These are phyloP conservation scores for Drosophila peninsularis DNA, from an alignment of 2,888 invertebrate species.

Conservation along the genomic window DNA sequence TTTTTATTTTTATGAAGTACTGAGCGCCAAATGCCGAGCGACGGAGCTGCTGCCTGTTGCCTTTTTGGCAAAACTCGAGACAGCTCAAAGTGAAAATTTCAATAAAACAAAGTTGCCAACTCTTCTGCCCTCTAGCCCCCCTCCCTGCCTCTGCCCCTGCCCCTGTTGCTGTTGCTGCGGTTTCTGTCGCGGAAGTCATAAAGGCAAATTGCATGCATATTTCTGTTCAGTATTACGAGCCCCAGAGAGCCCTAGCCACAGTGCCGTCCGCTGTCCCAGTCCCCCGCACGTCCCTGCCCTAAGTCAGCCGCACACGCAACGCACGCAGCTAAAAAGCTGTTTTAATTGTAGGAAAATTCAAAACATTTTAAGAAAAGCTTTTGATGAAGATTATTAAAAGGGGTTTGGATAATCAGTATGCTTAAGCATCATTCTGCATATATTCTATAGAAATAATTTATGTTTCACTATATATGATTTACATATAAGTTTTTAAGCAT, in stretches of 20 bases:
- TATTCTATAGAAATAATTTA: too few species aligned
- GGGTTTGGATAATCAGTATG: too few species aligned
- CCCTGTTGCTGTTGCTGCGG: constrained; percentile 43
- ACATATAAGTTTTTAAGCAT: too few species aligned
- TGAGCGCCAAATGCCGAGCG: constrained; percentile 41
- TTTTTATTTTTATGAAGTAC: constrained; percentile 56
- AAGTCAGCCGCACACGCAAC: constrained; percentile 43
- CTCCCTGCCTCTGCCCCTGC: not conserved
- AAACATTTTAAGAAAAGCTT: constrained; percentile 27
- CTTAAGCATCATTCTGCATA: too few species aligned
- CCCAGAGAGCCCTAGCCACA: constrained; percentile 21
- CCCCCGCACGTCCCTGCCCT: not conserved
- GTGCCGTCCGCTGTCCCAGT: not conserved
- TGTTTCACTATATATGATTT: too few species aligned
- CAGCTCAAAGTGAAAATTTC: constrained; percentile 75
- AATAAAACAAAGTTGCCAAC: constrained; percentile 63
- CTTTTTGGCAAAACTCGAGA: constrained; percentile 54
- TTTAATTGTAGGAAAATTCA: constrained; percentile 34
- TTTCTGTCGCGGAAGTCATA: constrained; percentile 75
- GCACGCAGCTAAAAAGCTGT: constrained; percentile 39
- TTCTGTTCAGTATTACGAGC: constrained; percentile 33
- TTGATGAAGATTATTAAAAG: too few species aligned
- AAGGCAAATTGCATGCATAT: constrained; percentile 74
- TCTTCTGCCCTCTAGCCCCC: constrained; percentile 12
- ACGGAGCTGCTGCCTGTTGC: constrained; percentile 44